Evolutionary conservation across 1,140 invertebrate species (phyloP).

Genomic region (Diorhabda elongata): DNA sequence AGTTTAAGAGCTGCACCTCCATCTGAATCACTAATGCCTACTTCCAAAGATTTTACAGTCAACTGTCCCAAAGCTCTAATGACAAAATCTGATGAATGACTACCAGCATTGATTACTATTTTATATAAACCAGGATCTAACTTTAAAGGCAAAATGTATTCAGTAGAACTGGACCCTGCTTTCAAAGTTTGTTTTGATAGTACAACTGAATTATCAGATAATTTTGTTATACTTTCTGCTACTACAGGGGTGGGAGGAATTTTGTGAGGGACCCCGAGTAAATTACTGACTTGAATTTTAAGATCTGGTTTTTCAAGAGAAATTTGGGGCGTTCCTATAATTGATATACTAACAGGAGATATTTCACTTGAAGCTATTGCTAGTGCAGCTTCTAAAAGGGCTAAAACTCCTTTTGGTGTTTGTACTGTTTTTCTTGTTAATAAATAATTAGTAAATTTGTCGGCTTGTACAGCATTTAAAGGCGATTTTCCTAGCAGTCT

Average conservation of each 20-base stretch:
- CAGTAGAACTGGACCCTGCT: constrained; percentile 55
- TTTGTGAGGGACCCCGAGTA: constrained; percentile 72
- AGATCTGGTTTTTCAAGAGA: constrained; percentile 67
- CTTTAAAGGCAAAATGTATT: constrained; percentile 77
- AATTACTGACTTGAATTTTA: constrained; percentile 74
- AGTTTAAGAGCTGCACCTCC: constrained; percentile 76
- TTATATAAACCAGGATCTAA: constrained; percentile 82
- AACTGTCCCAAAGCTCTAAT: constrained; percentile 72
- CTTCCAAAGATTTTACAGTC: constrained; percentile 71
- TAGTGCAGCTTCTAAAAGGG: constrained; percentile 74
- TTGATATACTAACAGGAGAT: constrained; percentile 60
- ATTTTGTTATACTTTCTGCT: constrained; percentile 69
- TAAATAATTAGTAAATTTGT: constrained; percentile 90
- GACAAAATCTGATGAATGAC: constrained; percentile 62
- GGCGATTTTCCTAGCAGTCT: constrained; percentile 72
- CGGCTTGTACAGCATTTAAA: constrained; percentile 70
- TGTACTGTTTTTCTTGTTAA: constrained; percentile 86
- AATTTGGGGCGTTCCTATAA: constrained; percentile 69
- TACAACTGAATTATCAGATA: constrained; percentile 72
- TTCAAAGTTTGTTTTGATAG: constrained; percentile 59
- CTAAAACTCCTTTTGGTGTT: constrained; percentile 73
- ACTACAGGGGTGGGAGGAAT: constrained; percentile 62
- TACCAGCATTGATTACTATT: constrained; percentile 68
- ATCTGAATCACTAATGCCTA: constrained; percentile 88
- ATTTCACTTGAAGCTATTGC: constrained; percentile 38